A percentile compares a stretch with the other conserved stretches of the same genome.
Evolutionary conservation across 2,888 invertebrate genomes (phyloP).

Genomic region (Heliconius charithonia): DNA sequence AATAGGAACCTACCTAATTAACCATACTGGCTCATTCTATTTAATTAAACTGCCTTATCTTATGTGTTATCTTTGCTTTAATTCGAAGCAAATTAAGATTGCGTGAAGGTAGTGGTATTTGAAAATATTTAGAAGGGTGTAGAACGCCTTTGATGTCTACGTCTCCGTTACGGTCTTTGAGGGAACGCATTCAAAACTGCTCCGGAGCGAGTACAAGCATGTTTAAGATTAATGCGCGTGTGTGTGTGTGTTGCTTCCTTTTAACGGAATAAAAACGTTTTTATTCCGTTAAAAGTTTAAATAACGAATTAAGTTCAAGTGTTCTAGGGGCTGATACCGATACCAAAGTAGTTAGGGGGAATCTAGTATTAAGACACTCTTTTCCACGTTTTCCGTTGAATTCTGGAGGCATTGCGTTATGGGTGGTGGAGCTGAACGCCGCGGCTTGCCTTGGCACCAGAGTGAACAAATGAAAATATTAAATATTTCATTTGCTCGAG

Average conservation of each 20-base stretch:
- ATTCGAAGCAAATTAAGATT: conserved; percentile 46
- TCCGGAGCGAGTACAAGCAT: conserved; percentile 10
- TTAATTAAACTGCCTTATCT: conserved; percentile 44
- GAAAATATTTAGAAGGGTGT: conserved; percentile 39
- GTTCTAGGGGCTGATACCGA: neutral
- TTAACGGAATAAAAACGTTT: neutral
- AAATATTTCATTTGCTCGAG: too few species aligned
- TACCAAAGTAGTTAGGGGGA: neutral
- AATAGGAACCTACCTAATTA: conserved; percentile 40
- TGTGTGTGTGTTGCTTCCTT: neutral
- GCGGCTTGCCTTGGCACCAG: too few species aligned
- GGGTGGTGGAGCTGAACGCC: too few species aligned
- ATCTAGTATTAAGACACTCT: too few species aligned
- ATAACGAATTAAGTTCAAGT: neutral
- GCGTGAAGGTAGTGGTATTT: conserved; percentile 42
- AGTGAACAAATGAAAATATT: too few species aligned
- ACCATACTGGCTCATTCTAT: conserved; percentile 40
- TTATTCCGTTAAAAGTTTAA: neutral
- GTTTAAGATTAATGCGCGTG: conserved; percentile 18
- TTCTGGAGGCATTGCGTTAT: too few species aligned
- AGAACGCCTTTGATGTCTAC: conserved; percentile 40
- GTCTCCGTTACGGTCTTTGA: conserved; percentile 36
- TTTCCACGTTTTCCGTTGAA: too few species aligned
- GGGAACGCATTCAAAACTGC: conserved; percentile 31
- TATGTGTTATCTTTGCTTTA: conserved; percentile 36